Evolutionary conservation across 64 coral and sea anemone genomes (phyloP), one percentile per base, ranked within the genome.

Genomic region (Hydrozoanthus tunicans): DNA sequence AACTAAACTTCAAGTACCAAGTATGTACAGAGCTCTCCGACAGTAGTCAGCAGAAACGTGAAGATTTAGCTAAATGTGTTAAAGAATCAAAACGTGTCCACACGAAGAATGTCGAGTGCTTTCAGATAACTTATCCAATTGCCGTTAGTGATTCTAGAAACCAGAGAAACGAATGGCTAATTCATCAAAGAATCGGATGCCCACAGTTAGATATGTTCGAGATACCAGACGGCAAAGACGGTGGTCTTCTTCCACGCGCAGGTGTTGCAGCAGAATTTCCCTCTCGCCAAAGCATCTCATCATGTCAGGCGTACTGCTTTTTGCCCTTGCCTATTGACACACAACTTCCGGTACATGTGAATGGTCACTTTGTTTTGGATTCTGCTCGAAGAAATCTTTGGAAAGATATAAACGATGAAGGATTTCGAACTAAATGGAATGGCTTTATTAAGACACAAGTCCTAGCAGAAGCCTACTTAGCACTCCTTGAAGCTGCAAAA

Each of bases 321-420:
- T 63, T 99, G 5, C 97, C 97, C 6, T 64, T 99, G 59, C 97
- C 91, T 13, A 58, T 93, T 59, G 79, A 92, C 23, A 99, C 97
- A 56, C 83, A 82, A 12, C 94, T 99, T 72, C 97, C 97, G 64
- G 97, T 96, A 25, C 97, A 99, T 17, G 85, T 99, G 3, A 99
- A 96, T 90, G 97, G 97, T 3, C 94, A 96, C 17, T 99, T 99
- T 83, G 70, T 85, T 6, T 73, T 99, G 51, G 97, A 99, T 59
- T 78, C 77, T 70, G 93, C 97, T 62, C 83, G 97, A 68, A 26
- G 97, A 85, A 92, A 96, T 78, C 90, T 99, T 56, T 99, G 92
- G 94, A 69, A 77, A 66, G 97, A 99, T 52, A 81, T 77, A 17
- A 66, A 74, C 12, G 66, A 54, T 5, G 63, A 82, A n/a, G 92